Percentiles rank a stretch among this genome's conserved stretches.
phyloP scores from a whole-genome alignment of 2,797 vertebrate genomes.

The Poeciliopsis turneri region DNA sequence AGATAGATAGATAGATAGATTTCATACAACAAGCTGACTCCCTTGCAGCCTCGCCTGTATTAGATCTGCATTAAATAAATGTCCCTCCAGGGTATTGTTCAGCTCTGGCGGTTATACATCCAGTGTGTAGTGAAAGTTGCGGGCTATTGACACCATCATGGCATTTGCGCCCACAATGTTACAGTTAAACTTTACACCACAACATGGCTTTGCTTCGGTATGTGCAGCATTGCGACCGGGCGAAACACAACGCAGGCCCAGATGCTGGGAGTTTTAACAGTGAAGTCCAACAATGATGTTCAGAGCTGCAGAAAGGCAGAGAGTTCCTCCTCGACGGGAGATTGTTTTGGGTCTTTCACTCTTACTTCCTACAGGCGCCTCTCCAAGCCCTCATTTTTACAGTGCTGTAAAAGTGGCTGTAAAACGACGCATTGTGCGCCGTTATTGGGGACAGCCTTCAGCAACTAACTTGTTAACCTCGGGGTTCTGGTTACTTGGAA shows the following conservation, averaged over 20 bases:
- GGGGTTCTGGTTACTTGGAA: constrained; percentile 28
- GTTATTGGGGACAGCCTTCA: constrained; percentile 69
- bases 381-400: constrained; percentile 71
- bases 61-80: constrained; percentile 1
- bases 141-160: constrained; percentile 18
- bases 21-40: neutral
- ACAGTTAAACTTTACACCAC: neutral
- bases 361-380: constrained; percentile 52
- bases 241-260: neutral
- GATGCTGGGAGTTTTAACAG: constrained; percentile 4
- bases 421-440: constrained; percentile 70
- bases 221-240: neutral
- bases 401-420: constrained; percentile 74
- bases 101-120: constrained; percentile 8
- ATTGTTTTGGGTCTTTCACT: constrained; percentile 46
- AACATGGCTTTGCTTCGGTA: constrained; percentile 2
- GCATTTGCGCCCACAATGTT: constrained; percentile 30
- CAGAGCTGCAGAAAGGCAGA: constrained; percentile 15
- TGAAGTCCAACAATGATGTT: constrained; percentile 28
- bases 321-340: constrained; percentile 16
- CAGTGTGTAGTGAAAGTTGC: neutral
- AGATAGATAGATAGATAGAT: neutral
- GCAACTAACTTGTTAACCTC: constrained; percentile 51
- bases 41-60: constrained; percentile 7
- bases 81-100: constrained; percentile 29